phyloP scores from a whole-genome alignment of 2,113 vertebrate species.

The Perca fluviatilis region DNA sequence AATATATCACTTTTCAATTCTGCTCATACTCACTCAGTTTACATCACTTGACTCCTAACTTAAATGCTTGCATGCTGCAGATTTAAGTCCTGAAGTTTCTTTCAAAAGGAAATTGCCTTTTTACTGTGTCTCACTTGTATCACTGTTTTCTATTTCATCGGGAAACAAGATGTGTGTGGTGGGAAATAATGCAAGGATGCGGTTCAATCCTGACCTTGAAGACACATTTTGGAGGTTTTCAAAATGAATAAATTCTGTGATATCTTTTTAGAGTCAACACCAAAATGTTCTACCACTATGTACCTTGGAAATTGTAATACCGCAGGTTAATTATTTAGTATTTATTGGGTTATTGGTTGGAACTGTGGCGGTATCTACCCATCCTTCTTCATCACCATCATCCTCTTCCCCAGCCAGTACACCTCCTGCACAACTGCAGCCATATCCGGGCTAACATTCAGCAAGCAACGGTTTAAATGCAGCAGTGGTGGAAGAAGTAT shows the following conservation, averaged over 20 bases:
- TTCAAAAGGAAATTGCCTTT: neutral
- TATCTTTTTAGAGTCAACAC: neutral
- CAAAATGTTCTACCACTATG: neutral
- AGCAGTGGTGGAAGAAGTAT: too few species aligned
- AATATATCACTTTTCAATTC: neutral
- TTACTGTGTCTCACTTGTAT: too few species aligned
- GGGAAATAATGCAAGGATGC: slow-evolving; percentile 1
- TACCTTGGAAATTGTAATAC: neutral
- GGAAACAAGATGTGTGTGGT: neutral
- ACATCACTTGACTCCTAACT: slow-evolving; percentile 19
- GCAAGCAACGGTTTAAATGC: too few species aligned
- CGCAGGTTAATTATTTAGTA: neutral
- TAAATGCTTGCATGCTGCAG: neutral
- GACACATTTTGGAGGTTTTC: neutral
- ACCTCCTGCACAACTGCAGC: too few species aligned
- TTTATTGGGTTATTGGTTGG: neutral
- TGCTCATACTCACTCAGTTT: slow-evolving; percentile 6
- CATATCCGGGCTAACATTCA: too few species aligned
- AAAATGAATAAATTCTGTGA: slow-evolving; percentile 5
- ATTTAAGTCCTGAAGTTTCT: neutral
- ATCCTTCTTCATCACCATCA: too few species aligned
- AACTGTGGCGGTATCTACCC: too few species aligned
- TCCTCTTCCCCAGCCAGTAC: too few species aligned
- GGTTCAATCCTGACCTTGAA: slow-evolving; percentile 39
- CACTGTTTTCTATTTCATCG: neutral